These are phyloP conservation scores for Odobenus rosmarus DNA, from an alignment of 2,113 vertebrate species.

Conservation along the genomic window DNA sequence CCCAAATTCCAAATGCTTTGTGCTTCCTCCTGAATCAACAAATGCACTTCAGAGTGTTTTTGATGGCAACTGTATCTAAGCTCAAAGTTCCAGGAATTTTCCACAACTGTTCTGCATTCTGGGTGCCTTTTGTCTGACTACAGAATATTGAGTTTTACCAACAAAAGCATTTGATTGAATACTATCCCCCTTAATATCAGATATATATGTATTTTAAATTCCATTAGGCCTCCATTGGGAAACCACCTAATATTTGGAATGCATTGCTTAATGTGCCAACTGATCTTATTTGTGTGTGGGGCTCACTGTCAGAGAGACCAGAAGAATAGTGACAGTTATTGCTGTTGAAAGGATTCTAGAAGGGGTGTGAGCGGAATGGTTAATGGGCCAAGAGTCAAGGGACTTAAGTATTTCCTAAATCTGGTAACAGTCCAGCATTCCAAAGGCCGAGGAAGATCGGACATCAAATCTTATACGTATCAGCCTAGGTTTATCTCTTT, in stretches of 20 bases:
- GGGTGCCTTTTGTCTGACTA: slow-evolving; percentile 43
- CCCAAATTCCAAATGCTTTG: slow-evolving; percentile 68
- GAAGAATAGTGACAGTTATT: slow-evolving; percentile 78
- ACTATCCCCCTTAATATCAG: slow-evolving; percentile 39
- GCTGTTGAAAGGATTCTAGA: slow-evolving; percentile 76
- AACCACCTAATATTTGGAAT: slow-evolving; percentile 67
- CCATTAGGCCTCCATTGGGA: slow-evolving; percentile 60
- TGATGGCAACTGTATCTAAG: slow-evolving; percentile 65
- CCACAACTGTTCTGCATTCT: slow-evolving; percentile 65
- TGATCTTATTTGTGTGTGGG: slow-evolving; percentile 55
- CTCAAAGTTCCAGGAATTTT: slow-evolving; percentile 70
- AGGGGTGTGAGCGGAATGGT: slow-evolving; percentile 73
- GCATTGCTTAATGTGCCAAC: slow-evolving; percentile 56
- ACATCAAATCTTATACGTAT: not conserved
- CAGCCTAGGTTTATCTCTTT: slow-evolving; percentile 14
- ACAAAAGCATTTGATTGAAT: slow-evolving; percentile 67
- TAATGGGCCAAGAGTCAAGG: slow-evolving; percentile 64
- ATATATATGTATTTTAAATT: slow-evolving; percentile 76
- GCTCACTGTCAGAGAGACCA: slow-evolving; percentile 67
- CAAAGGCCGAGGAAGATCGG: slow-evolving; percentile 69
- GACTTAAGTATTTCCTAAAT: slow-evolving; percentile 75
- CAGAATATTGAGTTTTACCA: slow-evolving; percentile 73
- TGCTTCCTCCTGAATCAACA: slow-evolving; percentile 69
- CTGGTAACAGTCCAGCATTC: slow-evolving; percentile 67
- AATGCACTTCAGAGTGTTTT: slow-evolving; percentile 78